These are phyloP conservation scores for Unio delphinus DNA, from an alignment of 2,888 invertebrate species.

Conservation along the genomic window DNA sequence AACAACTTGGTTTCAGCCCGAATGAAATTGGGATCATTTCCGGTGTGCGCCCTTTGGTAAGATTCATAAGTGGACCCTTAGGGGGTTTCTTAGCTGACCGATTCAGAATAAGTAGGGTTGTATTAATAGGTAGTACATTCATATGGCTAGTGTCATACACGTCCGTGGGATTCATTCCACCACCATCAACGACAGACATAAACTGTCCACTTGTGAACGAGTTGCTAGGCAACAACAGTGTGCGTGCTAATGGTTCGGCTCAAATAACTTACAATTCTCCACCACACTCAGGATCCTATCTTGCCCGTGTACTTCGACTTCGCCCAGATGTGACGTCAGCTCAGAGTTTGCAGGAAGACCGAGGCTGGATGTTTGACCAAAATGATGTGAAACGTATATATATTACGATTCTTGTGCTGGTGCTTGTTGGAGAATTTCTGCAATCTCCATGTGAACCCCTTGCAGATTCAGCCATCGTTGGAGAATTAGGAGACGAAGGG, in stretches of 20 bases:
- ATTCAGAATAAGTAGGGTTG: constrained; percentile 31
- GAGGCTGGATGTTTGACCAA: constrained; percentile 18
- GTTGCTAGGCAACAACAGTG: constrained; percentile 4
- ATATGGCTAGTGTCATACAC: constrained; percentile 39
- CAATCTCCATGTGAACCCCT: constrained; percentile 42
- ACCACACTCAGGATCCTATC: background rate
- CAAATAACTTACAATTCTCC: background rate
- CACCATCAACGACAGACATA: constrained; percentile 17
- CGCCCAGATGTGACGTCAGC: background rate
- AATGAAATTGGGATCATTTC: constrained; percentile 3
- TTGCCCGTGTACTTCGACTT: constrained; percentile 9
- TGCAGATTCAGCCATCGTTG: constrained; percentile 42
- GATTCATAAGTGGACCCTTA: constrained; percentile 38
- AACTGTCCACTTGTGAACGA: constrained; percentile 27
- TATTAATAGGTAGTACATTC: constrained; percentile 31
- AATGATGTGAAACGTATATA: constrained; percentile 6
- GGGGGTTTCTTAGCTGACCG: constrained; percentile 41
- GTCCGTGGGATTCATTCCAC: constrained; percentile 37
- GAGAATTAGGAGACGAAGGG: constrained; percentile 28
- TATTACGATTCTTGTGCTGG: constrained; percentile 26
- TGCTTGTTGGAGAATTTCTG: constrained; percentile 37
- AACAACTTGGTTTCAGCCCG: constrained; percentile 44
- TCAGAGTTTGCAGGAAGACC: constrained; percentile 10
- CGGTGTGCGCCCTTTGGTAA: constrained; percentile 7
- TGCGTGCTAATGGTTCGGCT: too few relatives aligned